Conservation (phyloP, 2,797 vertebrate species). For the Aeoliscus strigatus region DNA sequence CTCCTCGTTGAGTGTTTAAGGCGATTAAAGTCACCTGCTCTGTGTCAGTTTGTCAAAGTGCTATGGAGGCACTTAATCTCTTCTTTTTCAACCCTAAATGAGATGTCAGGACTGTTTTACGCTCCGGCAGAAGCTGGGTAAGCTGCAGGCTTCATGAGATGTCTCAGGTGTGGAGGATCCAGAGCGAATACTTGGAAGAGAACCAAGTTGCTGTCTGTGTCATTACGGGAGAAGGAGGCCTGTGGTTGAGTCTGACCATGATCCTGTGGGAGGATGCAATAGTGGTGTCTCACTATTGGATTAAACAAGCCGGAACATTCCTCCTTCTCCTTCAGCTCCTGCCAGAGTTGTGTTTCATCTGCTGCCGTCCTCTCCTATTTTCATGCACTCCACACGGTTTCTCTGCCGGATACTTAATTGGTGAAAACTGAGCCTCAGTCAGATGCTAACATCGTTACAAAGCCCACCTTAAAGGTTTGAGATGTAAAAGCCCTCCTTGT, state of each 20-base stretch:
- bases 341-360: constrained; percentile 45
- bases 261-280: constrained; percentile 53
- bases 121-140: constrained; percentile 21
- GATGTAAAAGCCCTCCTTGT: constrained; percentile 46
- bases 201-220: constrained; percentile 49
- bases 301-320: constrained; percentile 49
- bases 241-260: constrained; percentile 61
- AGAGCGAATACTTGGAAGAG: constrained; percentile 34
- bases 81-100: constrained; percentile 22
- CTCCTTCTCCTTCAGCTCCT: constrained; percentile 36
- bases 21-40: constrained; percentile 2
- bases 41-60: constrained; percentile 26
- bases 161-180: constrained; percentile 47
- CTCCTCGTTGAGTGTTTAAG: constrained; percentile 17
- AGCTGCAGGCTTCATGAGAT: constrained; percentile 23
- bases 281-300: constrained; percentile 51
- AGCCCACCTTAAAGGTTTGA: constrained; percentile 39
- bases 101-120: constrained; percentile 32
- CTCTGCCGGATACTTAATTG: constrained; percentile 39
- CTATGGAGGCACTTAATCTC: constrained; percentile 14
- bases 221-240: constrained; percentile 56
- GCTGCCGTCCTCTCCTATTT: constrained; percentile 19
- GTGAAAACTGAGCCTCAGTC: constrained; percentile 54
- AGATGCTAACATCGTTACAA: constrained; percentile 56
- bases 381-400: constrained; percentile 9